Base-by-base conservation (phyloP, 2,888 invertebrate species). In the Aleiodes testaceus region DNA sequence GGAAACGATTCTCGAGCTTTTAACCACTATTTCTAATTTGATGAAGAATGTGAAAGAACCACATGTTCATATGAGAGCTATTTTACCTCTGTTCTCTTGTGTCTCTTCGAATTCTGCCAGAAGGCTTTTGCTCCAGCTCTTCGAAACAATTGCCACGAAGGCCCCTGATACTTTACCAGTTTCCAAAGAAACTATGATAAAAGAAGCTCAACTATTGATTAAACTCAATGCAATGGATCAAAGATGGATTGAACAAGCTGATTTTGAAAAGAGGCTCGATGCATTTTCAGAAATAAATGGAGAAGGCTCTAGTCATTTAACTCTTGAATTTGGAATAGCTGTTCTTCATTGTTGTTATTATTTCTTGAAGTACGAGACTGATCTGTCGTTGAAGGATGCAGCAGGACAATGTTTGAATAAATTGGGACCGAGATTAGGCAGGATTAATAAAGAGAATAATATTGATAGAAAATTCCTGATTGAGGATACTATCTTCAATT, bases 171-270 rank as follows among this genome's bases (percentile, higher is more conserved):
- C 79, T 22, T 81, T 1, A 49, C 73, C 72, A 1, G 68, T 68
- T 14, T 80, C 75, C 4, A 86, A 89, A 76, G 88, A 88, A 71
- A 88, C 89, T 11, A 77, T 87, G 45, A 81, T 92, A 63, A 88
- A 89, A 67, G 89, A 91, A 67, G 89, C 91, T 0, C 85, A 89
- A 12, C 81, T 94, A 12, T 87, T 94, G 2, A 84, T 85, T 4
- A 91, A 94, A 85, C 90, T 98, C 79, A 98, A 98, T 87, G 93
- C 97, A 0, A 97, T 93, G 90, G 95, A 98, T 87, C 90, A 91
- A 53, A 92, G 93, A 75, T 95, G 95, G 92, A 90, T 98, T n/a
- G 97, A 98, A 79, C 97, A 98, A 84, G 97, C 98, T 0, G 97
- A 98, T 88, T 97, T 95, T 80, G 92, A 94, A 73, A 90, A 90